Evolutionary conservation across 53 echinoderm and acorn worm genomes (phyloP), one percentile per base, ranked within the genome.

Genomic region (Pentamera pediparva): DNA sequence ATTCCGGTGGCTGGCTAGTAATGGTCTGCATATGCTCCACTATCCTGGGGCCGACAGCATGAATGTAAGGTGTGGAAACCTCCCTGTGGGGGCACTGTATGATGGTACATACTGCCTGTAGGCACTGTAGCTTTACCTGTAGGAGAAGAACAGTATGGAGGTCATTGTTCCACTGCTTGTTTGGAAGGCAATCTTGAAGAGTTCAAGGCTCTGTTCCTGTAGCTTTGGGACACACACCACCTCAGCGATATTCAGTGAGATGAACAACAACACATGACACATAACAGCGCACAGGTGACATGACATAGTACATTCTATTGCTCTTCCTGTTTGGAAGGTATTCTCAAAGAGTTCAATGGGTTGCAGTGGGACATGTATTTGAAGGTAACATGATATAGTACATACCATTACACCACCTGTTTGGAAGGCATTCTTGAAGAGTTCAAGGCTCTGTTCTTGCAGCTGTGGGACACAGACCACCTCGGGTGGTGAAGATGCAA

Each of bases 21-120:
- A 86, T 41, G 2, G 87, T 74, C 35, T 98, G 88, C 22, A 92
- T 78, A 45, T 91, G 91, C 56, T 96, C 98, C 38, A 96, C 98
- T 17, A 96, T 67, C 39, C 79, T 65, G 9, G 98, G 98, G 24
- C 98, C 98, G 0, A 96, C 65, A 39, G 91, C 88, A 32, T 96
- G 98, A 59, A 96, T 96, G 86, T 79, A 96, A 5, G 98, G 98
- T 3, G 98, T 91, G 2, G 91, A 84, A 26, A 92, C 82, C 39
- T 96, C 98, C 30, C 81, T 76, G 57, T 90, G 87, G 7, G 86
- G 88, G 37, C 87, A 87, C 76, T 91, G 91, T 77, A 96, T 91
- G 59, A 91, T 81, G 33, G 98, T 88, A 39, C 83, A 79, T 69
- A 88, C 78, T 63, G 85, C 88, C 75, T 96, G 98, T 37, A 96